Conservation (phyloP, 2,797 vertebrate genomes). For the Salmo trutta region DNA sequence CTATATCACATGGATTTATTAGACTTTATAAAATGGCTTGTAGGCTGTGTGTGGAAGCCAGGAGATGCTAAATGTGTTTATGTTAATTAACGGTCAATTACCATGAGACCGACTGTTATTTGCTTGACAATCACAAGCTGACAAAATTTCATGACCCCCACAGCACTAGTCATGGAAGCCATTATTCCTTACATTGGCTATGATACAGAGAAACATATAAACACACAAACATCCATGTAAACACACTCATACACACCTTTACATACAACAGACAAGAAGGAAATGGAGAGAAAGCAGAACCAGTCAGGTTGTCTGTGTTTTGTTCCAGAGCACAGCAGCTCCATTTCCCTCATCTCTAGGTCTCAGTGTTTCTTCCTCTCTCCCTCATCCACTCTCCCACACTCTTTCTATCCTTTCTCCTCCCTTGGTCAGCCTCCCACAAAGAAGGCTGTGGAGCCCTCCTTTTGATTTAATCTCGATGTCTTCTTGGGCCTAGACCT, state of each 20-base stretch:
- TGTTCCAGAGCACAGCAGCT: not conserved
- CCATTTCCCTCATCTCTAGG: slow-evolving; percentile 33
- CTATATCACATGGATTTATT: too few relatives aligned
- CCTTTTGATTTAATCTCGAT: slow-evolving; percentile 50
- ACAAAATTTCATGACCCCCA: too few relatives aligned
- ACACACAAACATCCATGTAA: slow-evolving; percentile 14
- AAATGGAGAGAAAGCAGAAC: not conserved
- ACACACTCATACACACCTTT: slow-evolving; percentile 8
- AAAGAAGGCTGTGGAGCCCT: slow-evolving; percentile 43
- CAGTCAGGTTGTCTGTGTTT: slow-evolving; percentile 11
- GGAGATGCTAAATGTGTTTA: too few relatives aligned
- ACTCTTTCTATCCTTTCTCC: slow-evolving; percentile 37
- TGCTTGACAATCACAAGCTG: too few relatives aligned
- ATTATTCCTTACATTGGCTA: slow-evolving; percentile 27
- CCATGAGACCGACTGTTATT: too few relatives aligned
- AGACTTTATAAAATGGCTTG: too few relatives aligned
- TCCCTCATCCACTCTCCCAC: slow-evolving; percentile 4
- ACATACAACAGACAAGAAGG: not conserved
- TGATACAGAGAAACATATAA: slow-evolving; percentile 18
- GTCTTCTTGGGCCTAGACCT: slow-evolving; percentile 39
- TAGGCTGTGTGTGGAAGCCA: too few relatives aligned
- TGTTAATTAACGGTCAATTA: too few relatives aligned
- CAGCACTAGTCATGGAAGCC: slow-evolving; percentile 32
- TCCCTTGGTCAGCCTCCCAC: slow-evolving; percentile 43
- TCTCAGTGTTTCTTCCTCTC: slow-evolving; percentile 31